Evolutionary conservation across 2,888 invertebrate species (phyloP).

Genomic region (Nesidiocoris tenuis): DNA sequence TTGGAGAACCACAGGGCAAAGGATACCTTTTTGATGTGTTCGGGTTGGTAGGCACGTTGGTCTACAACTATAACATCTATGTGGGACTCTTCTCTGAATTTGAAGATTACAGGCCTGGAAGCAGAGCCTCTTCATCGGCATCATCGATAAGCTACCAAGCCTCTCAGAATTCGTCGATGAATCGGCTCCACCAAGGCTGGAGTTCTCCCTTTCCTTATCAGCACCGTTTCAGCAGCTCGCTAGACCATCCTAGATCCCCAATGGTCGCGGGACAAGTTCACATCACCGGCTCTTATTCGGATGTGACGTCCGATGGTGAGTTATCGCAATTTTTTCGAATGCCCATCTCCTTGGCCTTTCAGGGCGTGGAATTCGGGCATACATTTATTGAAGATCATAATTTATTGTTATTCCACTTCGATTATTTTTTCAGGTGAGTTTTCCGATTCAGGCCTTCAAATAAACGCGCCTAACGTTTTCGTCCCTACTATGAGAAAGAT

Average conservation of each 20-base stretch:
- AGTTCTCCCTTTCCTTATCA: background rate
- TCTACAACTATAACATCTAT: too few relatives aligned
- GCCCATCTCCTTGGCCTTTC: background rate
- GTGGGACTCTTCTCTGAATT: background rate
- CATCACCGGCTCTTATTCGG: background rate
- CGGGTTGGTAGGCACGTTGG: too few relatives aligned
- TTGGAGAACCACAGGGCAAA: too few relatives aligned
- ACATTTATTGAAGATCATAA: background rate
- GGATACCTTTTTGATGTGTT: too few relatives aligned
- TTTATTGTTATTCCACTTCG: background rate
- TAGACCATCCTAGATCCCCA: background rate
- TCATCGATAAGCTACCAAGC: slow-evolving; percentile 33
- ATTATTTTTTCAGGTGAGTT: slow-evolving; percentile 10
- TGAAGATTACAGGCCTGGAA: slow-evolving; percentile 20
- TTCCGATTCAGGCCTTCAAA: slow-evolving; percentile 3
- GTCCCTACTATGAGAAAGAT: slow-evolving; percentile 79
- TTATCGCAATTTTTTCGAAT: background rate
- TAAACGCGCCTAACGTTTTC: slow-evolving; percentile 62
- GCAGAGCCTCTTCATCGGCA: slow-evolving; percentile 32
- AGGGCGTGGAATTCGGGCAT: background rate
- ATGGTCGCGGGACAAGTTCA: background rate
- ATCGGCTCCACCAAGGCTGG: slow-evolving; percentile 11
- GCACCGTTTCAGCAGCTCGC: background rate
- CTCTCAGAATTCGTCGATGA: background rate
- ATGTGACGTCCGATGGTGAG: slow-evolving; percentile 19